Conservation (phyloP, 2,888 invertebrate species). For the Zygothrica quintamaculata region DNA sequence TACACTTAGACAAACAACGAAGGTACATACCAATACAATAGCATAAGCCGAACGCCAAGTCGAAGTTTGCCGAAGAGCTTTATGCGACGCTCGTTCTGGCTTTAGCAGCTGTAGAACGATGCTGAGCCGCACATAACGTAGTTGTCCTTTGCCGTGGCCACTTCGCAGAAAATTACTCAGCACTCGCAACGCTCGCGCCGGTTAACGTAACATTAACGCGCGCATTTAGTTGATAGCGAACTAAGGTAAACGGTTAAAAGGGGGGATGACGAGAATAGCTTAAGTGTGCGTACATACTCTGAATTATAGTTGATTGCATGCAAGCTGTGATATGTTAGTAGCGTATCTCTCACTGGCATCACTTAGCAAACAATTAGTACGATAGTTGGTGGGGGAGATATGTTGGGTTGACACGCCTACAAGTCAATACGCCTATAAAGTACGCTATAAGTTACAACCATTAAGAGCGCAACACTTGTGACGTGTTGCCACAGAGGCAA, state of each 20-base stretch:
- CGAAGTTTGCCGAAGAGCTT: slow-evolving; percentile 36
- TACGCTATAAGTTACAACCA: not conserved
- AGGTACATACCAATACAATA: slow-evolving; percentile 4
- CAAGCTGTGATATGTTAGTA: slow-evolving; percentile 75
- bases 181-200: slow-evolving; percentile 55
- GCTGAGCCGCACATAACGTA: slow-evolving; percentile 72
- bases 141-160: slow-evolving; percentile 78
- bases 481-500: slow-evolving; percentile 51
- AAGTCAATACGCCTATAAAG: not conserved
- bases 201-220: slow-evolving; percentile 27
- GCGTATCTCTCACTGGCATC: slow-evolving; percentile 58
- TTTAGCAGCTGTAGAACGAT: slow-evolving; percentile 14
- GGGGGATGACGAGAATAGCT: too few relatives aligned
- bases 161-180: slow-evolving; percentile 48
- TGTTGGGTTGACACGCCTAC: slow-evolving; percentile 23
- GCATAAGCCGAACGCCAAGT: slow-evolving; percentile 43
- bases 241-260: not conserved
- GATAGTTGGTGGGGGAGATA: slow-evolving; percentile 40
- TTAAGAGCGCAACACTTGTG: slow-evolving; percentile 14
- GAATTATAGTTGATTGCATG: slow-evolving; percentile 37
- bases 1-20: not conserved
- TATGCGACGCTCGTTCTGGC: slow-evolving; percentile 14
- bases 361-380: slow-evolving; percentile 72
- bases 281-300: slow-evolving; percentile 23
- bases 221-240: slow-evolving; percentile 6